These are phyloP conservation scores for Isichthys henryi DNA, from an alignment of 2,113 vertebrate genomes.

Conservation along the genomic window DNA sequence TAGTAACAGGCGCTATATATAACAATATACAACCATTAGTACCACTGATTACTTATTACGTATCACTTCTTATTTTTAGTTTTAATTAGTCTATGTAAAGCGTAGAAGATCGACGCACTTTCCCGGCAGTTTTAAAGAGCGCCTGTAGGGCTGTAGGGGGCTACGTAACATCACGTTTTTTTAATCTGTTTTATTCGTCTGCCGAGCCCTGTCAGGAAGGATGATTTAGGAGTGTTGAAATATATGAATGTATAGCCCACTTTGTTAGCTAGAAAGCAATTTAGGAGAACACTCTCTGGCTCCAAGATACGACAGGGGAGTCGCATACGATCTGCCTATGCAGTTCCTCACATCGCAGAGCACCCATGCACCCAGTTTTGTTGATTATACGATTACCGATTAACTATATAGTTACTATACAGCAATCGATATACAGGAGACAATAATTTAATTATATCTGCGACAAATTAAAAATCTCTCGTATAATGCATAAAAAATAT, in stretches of 20 bases:
- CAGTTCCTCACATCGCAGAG: not conserved
- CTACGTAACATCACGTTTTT: not conserved
- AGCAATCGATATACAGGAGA: not conserved
- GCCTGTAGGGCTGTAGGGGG: not conserved
- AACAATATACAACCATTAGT: not conserved
- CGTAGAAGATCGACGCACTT: not conserved
- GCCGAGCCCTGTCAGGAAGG: not conserved
- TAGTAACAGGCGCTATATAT: not conserved
- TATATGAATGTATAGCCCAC: not conserved
- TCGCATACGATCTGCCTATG: not conserved
- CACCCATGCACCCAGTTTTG: not conserved
- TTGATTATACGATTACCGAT: not conserved
- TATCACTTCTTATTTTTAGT: not conserved
- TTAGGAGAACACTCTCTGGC: not conserved
- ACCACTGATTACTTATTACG: not conserved
- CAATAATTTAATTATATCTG: not conserved
- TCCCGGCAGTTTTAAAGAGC: not conserved
- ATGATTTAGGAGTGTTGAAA: not conserved
- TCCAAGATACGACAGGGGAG: not conserved
- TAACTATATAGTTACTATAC: not conserved
- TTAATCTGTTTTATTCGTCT: not conserved
- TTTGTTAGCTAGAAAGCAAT: not conserved
- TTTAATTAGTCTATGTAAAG: not conserved
- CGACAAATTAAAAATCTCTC: not conserved
- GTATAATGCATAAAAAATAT: not conserved